Evolutionary conservation across 1,140 invertebrate genomes (phyloP), one percentile per base, ranked within the genome.

Genomic region (Drosophila kikkawai): DNA sequence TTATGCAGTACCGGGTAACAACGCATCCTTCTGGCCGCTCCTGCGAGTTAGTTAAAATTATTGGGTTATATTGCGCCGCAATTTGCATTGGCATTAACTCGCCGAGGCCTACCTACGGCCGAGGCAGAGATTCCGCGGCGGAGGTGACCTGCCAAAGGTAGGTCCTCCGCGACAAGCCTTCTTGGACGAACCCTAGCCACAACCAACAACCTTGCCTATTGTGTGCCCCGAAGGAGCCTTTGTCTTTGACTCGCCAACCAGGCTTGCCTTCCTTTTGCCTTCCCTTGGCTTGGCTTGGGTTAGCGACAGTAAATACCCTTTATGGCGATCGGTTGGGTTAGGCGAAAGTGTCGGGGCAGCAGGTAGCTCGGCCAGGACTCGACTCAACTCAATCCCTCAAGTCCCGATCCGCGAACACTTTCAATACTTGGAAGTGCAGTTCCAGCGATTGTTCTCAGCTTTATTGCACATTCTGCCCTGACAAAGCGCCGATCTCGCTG

Each of bases 21-120:
- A 57, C 29, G 45, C 36, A 59, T 60, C 47, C 53, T 75, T 58
- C 47, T 55, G 50, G 59, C 59, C 44, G 59, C 59, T 55, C n/a
- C 48, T 68, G 84, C 80, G 67, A 82, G 78, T 74, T 90, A 85
- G 81, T 90, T 91, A 37, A 91, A 91, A 91, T 91, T 87, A 91
- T 91, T 91, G 86, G 86, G 86, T 91, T 91, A 91, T 91, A 91
- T 91, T 91, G 86, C 86, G 87, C 82, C 78, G 68, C 87, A 87
- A 91, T 91, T 91, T 91, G 86, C 86, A 91, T 91, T 87, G 84
- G 86, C 86, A 91, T 91, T 91, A 91, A 90, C 85, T 90, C 86
- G 85, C 69, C 45, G 50, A 47, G 50, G 68, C 64, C 29, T 51
- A 51, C 50, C 50, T 51, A 17, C 1, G 26, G 26, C 1, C 15